phyloP scores from a whole-genome alignment of 2,113 vertebrate species.

The Gobius niger region DNA sequence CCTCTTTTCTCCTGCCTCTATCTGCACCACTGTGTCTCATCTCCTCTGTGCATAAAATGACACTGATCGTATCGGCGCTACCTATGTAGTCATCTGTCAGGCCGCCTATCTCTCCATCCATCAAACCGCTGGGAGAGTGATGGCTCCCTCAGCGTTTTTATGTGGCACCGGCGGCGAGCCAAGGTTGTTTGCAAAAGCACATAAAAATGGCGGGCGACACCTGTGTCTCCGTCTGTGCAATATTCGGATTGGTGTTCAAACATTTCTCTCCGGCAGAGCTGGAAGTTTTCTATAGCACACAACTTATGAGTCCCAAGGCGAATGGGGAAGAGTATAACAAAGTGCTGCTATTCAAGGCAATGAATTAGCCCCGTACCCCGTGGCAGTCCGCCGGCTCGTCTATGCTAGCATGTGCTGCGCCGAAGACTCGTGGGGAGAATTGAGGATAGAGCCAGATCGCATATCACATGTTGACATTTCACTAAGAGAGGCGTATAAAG shows the following conservation, averaged over 20 bases:
- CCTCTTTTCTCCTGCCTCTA: slow-evolving; percentile 37
- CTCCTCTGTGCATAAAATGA: slow-evolving; percentile 66
- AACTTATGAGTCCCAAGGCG: slow-evolving; percentile 34
- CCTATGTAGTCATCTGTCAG: slow-evolving; percentile 72
- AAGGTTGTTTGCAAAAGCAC: slow-evolving; percentile 63
- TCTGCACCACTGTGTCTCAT: slow-evolving; percentile 54
- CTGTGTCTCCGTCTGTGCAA: slow-evolving; percentile 51
- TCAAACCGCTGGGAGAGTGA: slow-evolving; percentile 64
- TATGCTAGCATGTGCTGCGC: background rate
- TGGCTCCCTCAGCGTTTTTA: slow-evolving; percentile 55
- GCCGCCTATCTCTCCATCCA: slow-evolving; percentile 70
- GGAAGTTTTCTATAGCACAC: slow-evolving; percentile 18
- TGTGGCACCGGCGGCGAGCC: slow-evolving; percentile 52
- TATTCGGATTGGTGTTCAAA: slow-evolving; percentile 43
- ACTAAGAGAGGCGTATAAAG: background rate
- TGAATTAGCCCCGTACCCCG: slow-evolving; percentile 39
- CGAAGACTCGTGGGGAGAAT: slow-evolving; percentile 8
- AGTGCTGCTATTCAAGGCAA: slow-evolving; percentile 23
- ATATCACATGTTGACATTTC: slow-evolving; percentile 36
- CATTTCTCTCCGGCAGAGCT: slow-evolving; percentile 13
- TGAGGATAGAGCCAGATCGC: slow-evolving; percentile 16
- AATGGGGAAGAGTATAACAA: slow-evolving; percentile 35
- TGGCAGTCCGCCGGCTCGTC: slow-evolving; percentile 31
- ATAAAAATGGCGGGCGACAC: slow-evolving; percentile 61
- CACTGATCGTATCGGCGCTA: slow-evolving; percentile 71